These are phyloP conservation scores for Thoracochromis brauschi DNA, from an alignment of 2,113 vertebrate genomes.

Conservation along the genomic window DNA sequence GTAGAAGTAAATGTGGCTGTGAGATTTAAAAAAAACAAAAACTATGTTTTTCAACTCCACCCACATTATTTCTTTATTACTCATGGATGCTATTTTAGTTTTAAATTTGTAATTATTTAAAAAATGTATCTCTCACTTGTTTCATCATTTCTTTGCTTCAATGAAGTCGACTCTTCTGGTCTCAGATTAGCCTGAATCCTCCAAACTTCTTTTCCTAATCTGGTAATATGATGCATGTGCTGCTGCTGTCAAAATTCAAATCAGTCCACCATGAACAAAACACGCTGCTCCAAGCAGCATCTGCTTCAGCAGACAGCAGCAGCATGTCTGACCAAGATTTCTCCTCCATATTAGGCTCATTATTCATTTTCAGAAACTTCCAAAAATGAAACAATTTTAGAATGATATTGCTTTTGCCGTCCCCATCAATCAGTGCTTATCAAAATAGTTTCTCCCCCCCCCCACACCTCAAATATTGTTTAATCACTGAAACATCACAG, in stretches of 20 bases:
- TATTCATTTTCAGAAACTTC: slow-evolving; percentile 40
- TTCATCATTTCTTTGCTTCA: not conserved
- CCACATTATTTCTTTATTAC: not conserved
- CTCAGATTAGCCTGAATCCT: not conserved
- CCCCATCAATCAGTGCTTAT: slow-evolving; percentile 50
- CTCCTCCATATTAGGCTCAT: slow-evolving; percentile 13
- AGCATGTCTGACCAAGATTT: not conserved
- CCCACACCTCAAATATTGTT: slow-evolving; percentile 23
- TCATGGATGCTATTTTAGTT: not conserved
- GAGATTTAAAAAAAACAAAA: not conserved
- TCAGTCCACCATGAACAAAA: slow-evolving; percentile 27
- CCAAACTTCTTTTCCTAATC: slow-evolving; percentile 11
- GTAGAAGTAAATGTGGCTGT: not conserved
- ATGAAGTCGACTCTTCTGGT: not conserved
- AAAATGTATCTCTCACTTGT: not conserved
- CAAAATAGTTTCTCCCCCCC: not conserved
- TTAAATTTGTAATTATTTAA: not conserved
- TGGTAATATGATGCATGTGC: slow-evolving; percentile 10
- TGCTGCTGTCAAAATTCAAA: slow-evolving; percentile 33
- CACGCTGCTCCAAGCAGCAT: not conserved
- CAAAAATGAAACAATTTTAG: slow-evolving; percentile 19
- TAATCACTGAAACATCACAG: slow-evolving; percentile 15
- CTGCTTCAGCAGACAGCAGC: slow-evolving; percentile 4
- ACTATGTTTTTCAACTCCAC: not conserved
- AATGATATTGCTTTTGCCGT: slow-evolving; percentile 31